phyloP scores from a whole-genome alignment of 2,888 invertebrate species.

The Busseola fusca region DNA sequence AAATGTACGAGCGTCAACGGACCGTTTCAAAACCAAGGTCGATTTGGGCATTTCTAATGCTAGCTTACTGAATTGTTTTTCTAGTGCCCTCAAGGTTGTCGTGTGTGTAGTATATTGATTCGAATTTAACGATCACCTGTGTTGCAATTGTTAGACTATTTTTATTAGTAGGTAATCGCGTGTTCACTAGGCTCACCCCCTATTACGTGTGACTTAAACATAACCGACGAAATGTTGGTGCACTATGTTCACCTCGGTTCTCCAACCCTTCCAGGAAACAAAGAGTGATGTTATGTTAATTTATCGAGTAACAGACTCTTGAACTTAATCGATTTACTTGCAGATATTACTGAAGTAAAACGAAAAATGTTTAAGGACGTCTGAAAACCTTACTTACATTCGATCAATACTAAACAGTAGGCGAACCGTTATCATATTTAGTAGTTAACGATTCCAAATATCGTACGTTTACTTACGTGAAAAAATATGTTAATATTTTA shows the following conservation, averaged over 20 bases:
- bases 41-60: conserved; percentile 47
- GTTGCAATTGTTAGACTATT: conserved; percentile 3
- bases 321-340: conserved; percentile 9
- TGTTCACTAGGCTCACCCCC: not conserved
- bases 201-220: not conserved
- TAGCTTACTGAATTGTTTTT: conserved; percentile 43
- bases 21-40: conserved; percentile 51
- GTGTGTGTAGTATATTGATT: conserved; percentile 27
- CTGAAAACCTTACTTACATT: not conserved
- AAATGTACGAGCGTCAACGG: conserved; percentile 27
- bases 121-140: conserved; percentile 26
- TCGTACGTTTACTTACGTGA: not conserved
- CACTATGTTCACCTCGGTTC: not conserved
- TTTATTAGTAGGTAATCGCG: conserved; percentile 19
- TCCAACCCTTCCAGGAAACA: not conserved
- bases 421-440: not conserved
- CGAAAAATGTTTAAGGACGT: not conserved
- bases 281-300: not conserved
- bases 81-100: conserved; percentile 42
- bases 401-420: conserved; percentile 14
- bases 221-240: not conserved
- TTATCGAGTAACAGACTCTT: not conserved
- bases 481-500: conserved; percentile 28
- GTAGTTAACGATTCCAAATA: not conserved
- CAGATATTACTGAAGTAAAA: not conserved